Evolutionary conservation across 2,113 vertebrate genomes (phyloP), one percentile per base, ranked within the genome.

Genomic region (Pao palembangensis): DNA sequence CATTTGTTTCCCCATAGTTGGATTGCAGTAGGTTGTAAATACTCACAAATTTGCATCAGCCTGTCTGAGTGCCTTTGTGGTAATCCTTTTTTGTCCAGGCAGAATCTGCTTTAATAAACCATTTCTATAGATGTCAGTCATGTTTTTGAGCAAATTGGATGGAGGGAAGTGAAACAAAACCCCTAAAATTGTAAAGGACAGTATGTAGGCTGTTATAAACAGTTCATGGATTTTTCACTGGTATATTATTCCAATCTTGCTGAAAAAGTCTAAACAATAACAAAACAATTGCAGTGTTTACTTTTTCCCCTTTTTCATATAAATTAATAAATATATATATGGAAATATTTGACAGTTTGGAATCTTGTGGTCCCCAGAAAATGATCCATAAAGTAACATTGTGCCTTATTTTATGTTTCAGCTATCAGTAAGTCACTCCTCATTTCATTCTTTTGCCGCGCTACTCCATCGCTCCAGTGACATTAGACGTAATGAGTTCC

Each of bases 341-440:
- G 44, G 44, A 47, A n/a, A n/a, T 53, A 44, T 51, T 58, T 61
- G 38, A 50, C 55, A 7, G 38, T 61, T n/a, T 67, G 57, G 21
- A 61, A 62, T 31, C 28, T 55, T 7, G 4, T 60, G 50, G 61
- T 42, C 64, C 67, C 42, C 8, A 49, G 34, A 65, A 46, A 69
- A 61, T 72, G 21, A 48, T 67, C 65, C 69, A 76, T 62, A 81
- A 76, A 60, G 54, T 56, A 83, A 75, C 53, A 16, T 14, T 44
- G 73, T 86, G 76, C 74, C 78, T 89, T 84, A 67, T 64, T 50
- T 58, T 76, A 51, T 64, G 61, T 67, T 43, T 67, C 48, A 80
- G 54, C 57, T 73, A 44, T 51, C 49, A 55, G 15, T 65, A 21
- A 67, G 58, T 47, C 50, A 68, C 67, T 71, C 48, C 5, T 64